Base-by-base conservation (phyloP, 1,140 invertebrate species). In the Gonioctena quinquepunctata region DNA sequence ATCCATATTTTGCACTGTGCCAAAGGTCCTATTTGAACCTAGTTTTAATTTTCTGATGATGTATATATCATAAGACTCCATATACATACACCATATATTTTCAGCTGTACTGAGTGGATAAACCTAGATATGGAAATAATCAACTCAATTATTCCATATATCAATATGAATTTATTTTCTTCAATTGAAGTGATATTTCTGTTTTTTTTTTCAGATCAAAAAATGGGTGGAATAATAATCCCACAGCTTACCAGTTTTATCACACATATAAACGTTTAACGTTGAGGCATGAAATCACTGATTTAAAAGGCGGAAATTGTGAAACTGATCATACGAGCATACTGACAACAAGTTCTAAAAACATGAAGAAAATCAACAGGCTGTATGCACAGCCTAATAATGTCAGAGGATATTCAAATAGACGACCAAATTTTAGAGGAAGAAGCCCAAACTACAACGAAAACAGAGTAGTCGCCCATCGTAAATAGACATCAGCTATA, bases 161-260 rank as follows among this genome's bases (percentile, higher is more conserved):
- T 33, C 28, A 11, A 8, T 7, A 33, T 8, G 28, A 13, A 8
- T 33, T 33, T 33, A 7, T 33, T 33, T 33, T 33, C 7, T 33
- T 33, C 3, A 33, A 8, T 33, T 33, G 28, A 33, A 33, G 3
- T 8, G 28, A 33, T 33, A 7, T 33, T 33, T 8, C 7, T 33
- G 13, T 33, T 33, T 8, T 72, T 28, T 68, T 69, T 16, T 77
- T 85, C n/a, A 25, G 80, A 56, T 73, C 59, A 57, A 66, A 77
- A 21, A 76, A 79, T 19, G 77, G 83, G 8, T 79, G 73, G 64
- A 84, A 84, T 72, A 81, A 83, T 71, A 84, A 84, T 72, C 80
- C 79, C 3, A 80, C 76, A 60, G 73, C 68, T 7, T 18, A 56
- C 6, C 74, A 79, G 66, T 80, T 79, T 54, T 18, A 74, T 66